Evolutionary conservation across 2,888 invertebrate genomes (phyloP).

Genomic region (Pemphredon lugubris): DNA sequence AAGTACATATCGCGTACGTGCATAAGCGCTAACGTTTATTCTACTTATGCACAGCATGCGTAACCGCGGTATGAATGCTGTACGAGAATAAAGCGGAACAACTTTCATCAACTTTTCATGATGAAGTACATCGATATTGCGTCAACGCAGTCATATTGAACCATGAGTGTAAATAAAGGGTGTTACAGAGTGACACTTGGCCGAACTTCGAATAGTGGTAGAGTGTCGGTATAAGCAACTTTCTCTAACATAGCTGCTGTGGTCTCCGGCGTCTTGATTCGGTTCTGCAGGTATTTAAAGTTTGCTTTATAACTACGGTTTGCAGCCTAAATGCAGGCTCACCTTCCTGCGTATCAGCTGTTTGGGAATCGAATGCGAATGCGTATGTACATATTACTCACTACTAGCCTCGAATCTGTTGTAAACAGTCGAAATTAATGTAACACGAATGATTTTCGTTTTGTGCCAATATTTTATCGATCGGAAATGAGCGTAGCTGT

Average conservation of each 20-base stretch:
- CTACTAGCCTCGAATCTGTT: conserved; percentile 47
- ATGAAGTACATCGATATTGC: conserved; percentile 28
- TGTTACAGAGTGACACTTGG: no score
- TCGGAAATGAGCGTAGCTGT: conserved; percentile 28
- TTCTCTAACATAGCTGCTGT: no score
- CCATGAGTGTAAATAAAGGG: conserved; percentile 29
- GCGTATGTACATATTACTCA: conserved; percentile 28
- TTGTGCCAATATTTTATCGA: conserved; percentile 38
- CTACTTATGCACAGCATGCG: conserved; percentile 40
- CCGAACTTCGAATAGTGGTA: no score
- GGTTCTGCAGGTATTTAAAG: no score
- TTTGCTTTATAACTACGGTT: no score
- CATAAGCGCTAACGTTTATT: conserved; percentile 21
- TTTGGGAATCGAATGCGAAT: no score
- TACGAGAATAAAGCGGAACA: conserved; percentile 32
- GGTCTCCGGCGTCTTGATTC: no score
- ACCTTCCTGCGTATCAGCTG: no score
- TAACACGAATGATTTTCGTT: conserved; percentile 40
- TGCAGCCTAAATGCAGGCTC: no score
- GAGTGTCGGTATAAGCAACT: no score
- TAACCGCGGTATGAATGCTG: conserved; percentile 36
- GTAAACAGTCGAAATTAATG: conserved; percentile 25
- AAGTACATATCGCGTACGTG: conserved; percentile 36
- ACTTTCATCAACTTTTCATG: conserved; percentile 7
- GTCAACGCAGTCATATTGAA: conserved; percentile 22